These are phyloP conservation scores for Sericinus montela DNA, from an alignment of 2,888 invertebrate species.

Conservation along the genomic window DNA sequence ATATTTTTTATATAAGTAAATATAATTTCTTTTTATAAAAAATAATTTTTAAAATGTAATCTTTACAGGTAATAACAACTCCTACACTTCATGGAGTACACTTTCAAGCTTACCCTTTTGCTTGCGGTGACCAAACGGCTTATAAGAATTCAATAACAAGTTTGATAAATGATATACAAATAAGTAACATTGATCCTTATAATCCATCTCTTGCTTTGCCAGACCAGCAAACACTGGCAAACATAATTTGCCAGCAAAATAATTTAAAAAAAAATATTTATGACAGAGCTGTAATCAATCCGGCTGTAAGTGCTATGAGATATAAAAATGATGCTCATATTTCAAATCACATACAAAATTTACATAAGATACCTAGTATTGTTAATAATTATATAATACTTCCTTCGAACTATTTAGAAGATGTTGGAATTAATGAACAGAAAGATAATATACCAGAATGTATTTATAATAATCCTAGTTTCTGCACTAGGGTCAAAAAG, in stretches of 20 bases:
- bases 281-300: slow-evolving; percentile 1
- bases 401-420: slow-evolving; percentile 32
- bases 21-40: neutral
- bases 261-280: neutral
- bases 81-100: slow-evolving; percentile 2
- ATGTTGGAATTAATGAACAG: neutral
- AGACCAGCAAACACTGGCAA: neutral
- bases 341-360: neutral
- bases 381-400: slow-evolving; percentile 44
- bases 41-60: no score
- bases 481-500: slow-evolving; percentile 6
- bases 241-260: neutral
- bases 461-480: neutral
- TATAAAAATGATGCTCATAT: neutral
- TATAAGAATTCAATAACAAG: slow-evolving; percentile 4
- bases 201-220: neutral
- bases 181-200: neutral
- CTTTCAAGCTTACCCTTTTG: slow-evolving; percentile 1
- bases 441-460: neutral
- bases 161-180: neutral
- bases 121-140: slow-evolving; percentile 2
- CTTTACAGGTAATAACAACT: slow-evolving; percentile 12
- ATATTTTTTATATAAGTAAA: no score
- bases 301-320: neutral
- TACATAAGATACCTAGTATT: slow-evolving; percentile 28